phyloP scores from a whole-genome alignment of 1,140 invertebrate species.

The Drosophila arawakana region DNA sequence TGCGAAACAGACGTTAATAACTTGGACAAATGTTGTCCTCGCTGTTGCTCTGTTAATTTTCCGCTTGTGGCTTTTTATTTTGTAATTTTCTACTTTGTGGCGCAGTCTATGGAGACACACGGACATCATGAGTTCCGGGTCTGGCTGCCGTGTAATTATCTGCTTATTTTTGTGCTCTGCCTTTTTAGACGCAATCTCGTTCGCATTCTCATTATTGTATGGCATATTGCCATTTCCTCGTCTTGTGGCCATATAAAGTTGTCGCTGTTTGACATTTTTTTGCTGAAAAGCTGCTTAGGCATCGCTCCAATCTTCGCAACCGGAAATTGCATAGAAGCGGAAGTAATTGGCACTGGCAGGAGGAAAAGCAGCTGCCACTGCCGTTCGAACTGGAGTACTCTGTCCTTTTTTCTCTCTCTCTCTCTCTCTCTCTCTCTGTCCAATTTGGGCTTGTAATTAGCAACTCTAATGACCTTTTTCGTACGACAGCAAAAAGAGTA shows the following conservation, averaged over 20 bases:
- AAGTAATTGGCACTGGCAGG: slow-evolving; percentile 73
- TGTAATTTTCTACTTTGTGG: slow-evolving; percentile 79
- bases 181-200: slow-evolving; percentile 24
- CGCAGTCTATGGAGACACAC: slow-evolving; percentile 14
- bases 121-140: slow-evolving; percentile 30
- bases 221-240: slow-evolving; percentile 28
- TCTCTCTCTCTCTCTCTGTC: slow-evolving; percentile 11
- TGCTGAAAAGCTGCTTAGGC: slow-evolving; percentile 75
- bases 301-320: slow-evolving; percentile 57
- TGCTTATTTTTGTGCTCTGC: slow-evolving; percentile 64
- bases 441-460: slow-evolving; percentile 74
- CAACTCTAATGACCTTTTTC: slow-evolving; percentile 65
- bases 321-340: slow-evolving; percentile 78
- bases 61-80: slow-evolving; percentile 80
- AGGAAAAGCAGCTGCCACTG: neutral
- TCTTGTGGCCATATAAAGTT: slow-evolving; percentile 65
- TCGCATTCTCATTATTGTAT: slow-evolving; percentile 35
- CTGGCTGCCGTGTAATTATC: slow-evolving; percentile 72
- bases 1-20: slow-evolving; percentile 14
- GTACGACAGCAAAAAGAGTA: neutral
- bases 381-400: neutral
- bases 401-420: neutral
- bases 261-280: slow-evolving; percentile 22
- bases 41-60: slow-evolving; percentile 68
- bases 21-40: slow-evolving; percentile 45